A percentile compares a stretch with the other conserved stretches of the same genome.
phyloP scores from a whole-genome alignment of 1,140 invertebrate species.

The Triops longicaudatus region DNA sequence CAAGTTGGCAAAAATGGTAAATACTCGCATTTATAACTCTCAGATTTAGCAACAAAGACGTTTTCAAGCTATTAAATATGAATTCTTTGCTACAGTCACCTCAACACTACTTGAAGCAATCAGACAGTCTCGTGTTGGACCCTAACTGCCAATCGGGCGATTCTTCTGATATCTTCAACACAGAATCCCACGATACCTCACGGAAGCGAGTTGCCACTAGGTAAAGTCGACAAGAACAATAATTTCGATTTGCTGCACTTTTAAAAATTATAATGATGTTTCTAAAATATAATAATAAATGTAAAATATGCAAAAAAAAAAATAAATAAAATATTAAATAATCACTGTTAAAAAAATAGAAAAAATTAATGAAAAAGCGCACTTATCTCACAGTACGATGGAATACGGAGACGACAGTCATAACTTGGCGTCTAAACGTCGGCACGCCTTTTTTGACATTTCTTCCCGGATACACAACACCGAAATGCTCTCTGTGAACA shows the following conservation, averaged over 20 bases:
- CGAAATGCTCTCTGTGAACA: neutral
- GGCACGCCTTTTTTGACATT: neutral
- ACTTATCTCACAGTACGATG: neutral
- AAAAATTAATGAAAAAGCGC: neutral
- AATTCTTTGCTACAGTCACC: neutral
- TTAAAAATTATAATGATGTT: too few species aligned
- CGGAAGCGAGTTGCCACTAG: neutral
- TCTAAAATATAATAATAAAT: too few species aligned
- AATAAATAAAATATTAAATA: too few species aligned
- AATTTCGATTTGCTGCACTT: neutral
- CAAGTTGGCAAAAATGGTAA: neutral
- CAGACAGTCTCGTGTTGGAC: slow-evolving; percentile 10
- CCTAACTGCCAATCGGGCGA: neutral
- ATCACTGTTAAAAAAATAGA: too few species aligned
- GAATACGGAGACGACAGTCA: neutral
- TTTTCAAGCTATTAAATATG: neutral
- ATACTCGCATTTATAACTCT: neutral
- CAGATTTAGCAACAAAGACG: neutral
- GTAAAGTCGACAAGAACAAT: neutral
- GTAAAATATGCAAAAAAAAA: too few species aligned
- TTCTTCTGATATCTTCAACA: neutral
- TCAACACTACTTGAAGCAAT: neutral
- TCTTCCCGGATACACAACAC: neutral
- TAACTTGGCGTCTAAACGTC: neutral
- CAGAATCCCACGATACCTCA: neutral